A percentile compares a stretch with the other conserved stretches of the same genome.
phyloP scores from a whole-genome alignment of 2,113 vertebrate genomes.

The Plotosus lineatus region DNA sequence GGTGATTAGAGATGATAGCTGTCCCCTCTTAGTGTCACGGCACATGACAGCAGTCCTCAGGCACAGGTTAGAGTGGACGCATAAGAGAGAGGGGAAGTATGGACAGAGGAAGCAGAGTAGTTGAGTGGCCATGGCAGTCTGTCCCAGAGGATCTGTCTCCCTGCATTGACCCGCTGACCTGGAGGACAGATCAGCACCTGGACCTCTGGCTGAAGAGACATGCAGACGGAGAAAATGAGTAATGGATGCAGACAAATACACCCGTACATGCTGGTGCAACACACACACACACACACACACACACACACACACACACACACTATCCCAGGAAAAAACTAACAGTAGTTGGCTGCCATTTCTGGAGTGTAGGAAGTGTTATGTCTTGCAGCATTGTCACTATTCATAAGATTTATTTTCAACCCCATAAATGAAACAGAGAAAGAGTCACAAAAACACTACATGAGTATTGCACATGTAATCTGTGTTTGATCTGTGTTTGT shows the following conservation, averaged over 20 bases:
- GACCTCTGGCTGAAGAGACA: conserved; percentile 39
- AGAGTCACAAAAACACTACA: not conserved
- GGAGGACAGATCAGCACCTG: conserved; percentile 47
- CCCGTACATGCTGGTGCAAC: conserved; percentile 39
- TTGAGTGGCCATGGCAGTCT: conserved; percentile 73
- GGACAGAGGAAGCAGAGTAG: conserved; percentile 56
- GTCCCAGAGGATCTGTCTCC: conserved; percentile 68
- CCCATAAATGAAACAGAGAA: conserved; percentile 55
- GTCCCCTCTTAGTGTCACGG: conserved; percentile 70
- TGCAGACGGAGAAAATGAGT: not conserved
- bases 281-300: conserved; percentile 9
- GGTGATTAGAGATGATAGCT: conserved; percentile 64
- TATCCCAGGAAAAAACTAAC: conserved; percentile 10
- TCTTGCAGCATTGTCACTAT: conserved; percentile 67
- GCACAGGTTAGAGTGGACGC: conserved; percentile 46
- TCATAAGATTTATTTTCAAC: conserved; percentile 59
- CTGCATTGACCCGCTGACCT: conserved; percentile 61
- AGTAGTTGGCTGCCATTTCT: conserved; percentile 53
- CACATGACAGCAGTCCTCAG: conserved; percentile 54
- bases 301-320: conserved; percentile 12
- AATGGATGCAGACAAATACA: conserved; percentile 32
- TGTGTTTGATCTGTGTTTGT: too few species aligned
- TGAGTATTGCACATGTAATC: too few species aligned
- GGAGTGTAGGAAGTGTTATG: conserved; percentile 61
- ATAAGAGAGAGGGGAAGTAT: conserved; percentile 37